These are phyloP conservation scores for Podocnemis expansa DNA, from an alignment of 2,113 vertebrate species.

Conservation along the genomic window DNA sequence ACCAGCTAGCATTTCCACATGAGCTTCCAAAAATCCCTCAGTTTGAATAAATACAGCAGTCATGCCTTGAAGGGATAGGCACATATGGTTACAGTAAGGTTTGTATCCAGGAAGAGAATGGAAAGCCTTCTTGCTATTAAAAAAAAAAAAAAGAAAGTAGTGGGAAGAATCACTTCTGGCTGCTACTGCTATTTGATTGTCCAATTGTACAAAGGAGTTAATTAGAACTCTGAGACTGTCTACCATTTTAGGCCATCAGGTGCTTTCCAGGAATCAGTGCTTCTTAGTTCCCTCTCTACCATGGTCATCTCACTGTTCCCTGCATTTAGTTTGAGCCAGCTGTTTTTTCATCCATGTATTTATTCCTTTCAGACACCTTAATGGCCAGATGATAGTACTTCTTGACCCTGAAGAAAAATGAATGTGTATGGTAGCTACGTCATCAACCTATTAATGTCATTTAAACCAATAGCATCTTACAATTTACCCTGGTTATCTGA, in stretches of 20 bases:
- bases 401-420: not conserved
- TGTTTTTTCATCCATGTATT: not conserved
- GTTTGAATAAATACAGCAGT: not conserved
- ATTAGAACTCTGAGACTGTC: not conserved
- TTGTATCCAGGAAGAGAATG: not conserved
- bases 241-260: not conserved
- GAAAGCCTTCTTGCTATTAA: not conserved
- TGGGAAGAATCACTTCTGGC: not conserved
- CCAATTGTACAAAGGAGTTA: not conserved
- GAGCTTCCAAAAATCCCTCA: not conserved
- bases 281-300: rapidly evolving
- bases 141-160: too few relatives aligned
- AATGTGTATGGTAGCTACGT: not conserved
- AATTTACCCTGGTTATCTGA: not conserved
- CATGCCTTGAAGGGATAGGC: not conserved
- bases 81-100: rapidly evolving
- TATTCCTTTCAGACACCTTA: not conserved
- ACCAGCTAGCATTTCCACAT: not conserved
- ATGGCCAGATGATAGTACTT: not conserved
- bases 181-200: not conserved
- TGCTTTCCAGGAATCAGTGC: not conserved
- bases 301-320: not conserved
- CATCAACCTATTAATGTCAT: not conserved
- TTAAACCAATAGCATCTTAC: not conserved
- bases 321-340: not conserved